Conservation (phyloP, 2,113 vertebrate genomes). For the Tachysurus vachellii region DNA sequence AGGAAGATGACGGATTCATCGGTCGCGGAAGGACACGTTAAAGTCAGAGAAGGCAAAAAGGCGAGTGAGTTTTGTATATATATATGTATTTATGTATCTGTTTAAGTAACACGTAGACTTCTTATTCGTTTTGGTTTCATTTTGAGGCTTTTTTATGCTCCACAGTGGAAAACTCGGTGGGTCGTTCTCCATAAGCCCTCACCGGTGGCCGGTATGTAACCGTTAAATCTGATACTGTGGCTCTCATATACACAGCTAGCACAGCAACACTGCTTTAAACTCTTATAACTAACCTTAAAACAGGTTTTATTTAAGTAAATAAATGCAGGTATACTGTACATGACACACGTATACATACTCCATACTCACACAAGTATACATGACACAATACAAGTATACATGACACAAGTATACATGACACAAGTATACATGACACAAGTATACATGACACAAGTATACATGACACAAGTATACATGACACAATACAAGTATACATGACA, state of each 20-base stretch:
- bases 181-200: constrained; percentile 90
- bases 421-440: too few relatives aligned
- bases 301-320: background rate
- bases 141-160: constrained; percentile 42
- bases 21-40: constrained; percentile 95
- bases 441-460: too few relatives aligned
- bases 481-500: too few relatives aligned
- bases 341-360: too few relatives aligned
- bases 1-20: constrained; percentile 95
- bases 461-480: too few relatives aligned
- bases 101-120: background rate
- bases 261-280: background rate
- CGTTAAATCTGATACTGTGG: background rate
- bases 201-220: constrained; percentile 87
- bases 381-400: too few relatives aligned
- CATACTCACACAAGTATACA: too few relatives aligned
- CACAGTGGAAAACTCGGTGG: constrained; percentile 94
- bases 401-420: too few relatives aligned
- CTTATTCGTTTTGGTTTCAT: background rate
- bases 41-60: constrained; percentile 94
- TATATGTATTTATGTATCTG: background rate
- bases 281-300: background rate
- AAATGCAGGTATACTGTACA: too few relatives aligned
- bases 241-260: background rate
- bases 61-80: constrained; percentile 40